phyloP scores from a whole-genome alignment of 1,140 invertebrate species.

The Penaeus japonicus region DNA sequence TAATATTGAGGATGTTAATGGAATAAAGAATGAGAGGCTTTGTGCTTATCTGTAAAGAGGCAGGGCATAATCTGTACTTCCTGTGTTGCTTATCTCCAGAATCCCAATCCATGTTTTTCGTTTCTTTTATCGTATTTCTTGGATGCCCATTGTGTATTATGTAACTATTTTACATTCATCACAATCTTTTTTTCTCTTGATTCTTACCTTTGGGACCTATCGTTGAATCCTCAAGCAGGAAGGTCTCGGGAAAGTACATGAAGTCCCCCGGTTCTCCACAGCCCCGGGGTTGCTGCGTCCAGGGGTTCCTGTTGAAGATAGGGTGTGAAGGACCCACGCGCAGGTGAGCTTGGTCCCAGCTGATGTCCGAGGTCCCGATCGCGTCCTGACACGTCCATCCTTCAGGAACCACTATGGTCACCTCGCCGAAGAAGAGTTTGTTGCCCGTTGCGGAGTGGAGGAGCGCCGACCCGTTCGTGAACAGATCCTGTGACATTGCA shows the following conservation, averaged over 20 bases:
- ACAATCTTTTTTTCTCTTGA: neutral
- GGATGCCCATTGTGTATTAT: too few species aligned
- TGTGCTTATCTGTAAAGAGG: neutral
- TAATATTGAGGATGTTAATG: neutral
- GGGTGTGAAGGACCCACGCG: constrained; percentile 66
- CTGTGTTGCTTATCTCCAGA: neutral
- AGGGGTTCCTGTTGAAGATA: constrained; percentile 66
- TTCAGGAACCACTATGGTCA: constrained; percentile 20
- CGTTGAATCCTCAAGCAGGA: constrained; percentile 56
- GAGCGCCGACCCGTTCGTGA: constrained; percentile 14
- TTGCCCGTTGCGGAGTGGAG: neutral
- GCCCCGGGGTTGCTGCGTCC: constrained; percentile 70
- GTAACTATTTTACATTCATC: too few species aligned
- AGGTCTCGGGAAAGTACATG: constrained; percentile 67
- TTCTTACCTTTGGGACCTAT: neutral
- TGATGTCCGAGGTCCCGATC: neutral
- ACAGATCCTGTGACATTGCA: constrained; percentile 31
- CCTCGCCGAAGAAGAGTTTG: constrained; percentile 24
- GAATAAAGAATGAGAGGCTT: neutral
- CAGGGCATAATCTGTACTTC: neutral
- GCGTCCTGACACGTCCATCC: neutral
- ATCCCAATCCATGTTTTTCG: neutral
- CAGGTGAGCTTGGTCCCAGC: constrained; percentile 17
- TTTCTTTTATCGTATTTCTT: neutral
- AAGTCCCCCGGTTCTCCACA: constrained; percentile 71